phyloP scores from a whole-genome alignment of 2,888 invertebrate genomes.

The Heliconius aoede region DNA sequence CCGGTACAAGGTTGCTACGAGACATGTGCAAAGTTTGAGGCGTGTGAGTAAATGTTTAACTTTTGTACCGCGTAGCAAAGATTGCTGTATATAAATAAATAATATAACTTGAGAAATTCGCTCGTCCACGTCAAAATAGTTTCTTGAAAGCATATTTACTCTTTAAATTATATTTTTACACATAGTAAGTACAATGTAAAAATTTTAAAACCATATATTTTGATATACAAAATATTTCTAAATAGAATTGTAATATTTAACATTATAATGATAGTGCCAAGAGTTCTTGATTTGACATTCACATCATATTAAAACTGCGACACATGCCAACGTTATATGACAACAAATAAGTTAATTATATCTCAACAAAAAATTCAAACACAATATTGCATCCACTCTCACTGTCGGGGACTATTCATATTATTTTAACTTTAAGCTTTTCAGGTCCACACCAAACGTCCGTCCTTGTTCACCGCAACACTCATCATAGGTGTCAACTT shows the following conservation, averaged over 20 bases:
- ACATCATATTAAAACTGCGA: conserved; percentile 7
- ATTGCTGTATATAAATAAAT: conserved; percentile 4
- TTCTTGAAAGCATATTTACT: background rate
- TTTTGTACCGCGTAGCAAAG: conserved; percentile 20
- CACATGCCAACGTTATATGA: conserved; percentile 9
- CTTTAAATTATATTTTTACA: background rate
- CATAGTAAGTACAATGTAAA: background rate
- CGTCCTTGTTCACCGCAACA: background rate
- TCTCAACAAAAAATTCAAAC: no score
- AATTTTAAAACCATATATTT: background rate
- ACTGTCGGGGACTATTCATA: background rate
- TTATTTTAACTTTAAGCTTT: background rate
- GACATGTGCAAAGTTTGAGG: conserved; percentile 25
- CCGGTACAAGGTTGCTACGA: conserved; percentile 21
- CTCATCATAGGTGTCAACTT: conserved; percentile 12
- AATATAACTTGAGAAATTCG: conserved; percentile 22
- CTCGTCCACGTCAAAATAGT: background rate
- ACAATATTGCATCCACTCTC: background rate
- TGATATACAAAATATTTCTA: background rate
- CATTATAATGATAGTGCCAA: background rate
- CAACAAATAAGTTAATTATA: no score
- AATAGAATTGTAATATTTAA: conserved; percentile 4
- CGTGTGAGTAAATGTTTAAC: conserved; percentile 31
- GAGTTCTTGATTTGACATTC: conserved; percentile 5
- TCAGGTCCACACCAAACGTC: background rate